These are phyloP conservation scores for Antechinus flavipes DNA, from an alignment of 2,113 vertebrate genomes.

Conservation along the genomic window DNA sequence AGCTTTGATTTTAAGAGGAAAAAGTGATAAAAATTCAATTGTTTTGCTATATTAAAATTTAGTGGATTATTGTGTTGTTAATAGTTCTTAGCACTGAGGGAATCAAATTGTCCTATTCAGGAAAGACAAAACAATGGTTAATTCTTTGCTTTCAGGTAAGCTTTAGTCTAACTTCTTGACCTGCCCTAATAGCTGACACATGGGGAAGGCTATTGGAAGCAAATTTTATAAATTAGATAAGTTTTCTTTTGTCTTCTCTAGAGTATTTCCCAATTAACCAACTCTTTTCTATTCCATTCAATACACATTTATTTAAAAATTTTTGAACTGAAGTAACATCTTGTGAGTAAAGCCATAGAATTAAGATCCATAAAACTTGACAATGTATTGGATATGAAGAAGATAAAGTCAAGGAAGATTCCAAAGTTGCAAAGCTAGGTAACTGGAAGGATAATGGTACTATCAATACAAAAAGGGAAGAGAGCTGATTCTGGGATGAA, in stretches of 20 bases:
- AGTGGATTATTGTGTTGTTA: not conserved
- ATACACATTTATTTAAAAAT: not conserved
- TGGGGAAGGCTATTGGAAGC: conserved; percentile 6
- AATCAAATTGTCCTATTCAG: not conserved
- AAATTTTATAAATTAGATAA: not conserved
- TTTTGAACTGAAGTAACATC: not conserved
- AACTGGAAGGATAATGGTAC: not conserved
- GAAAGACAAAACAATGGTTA: not conserved
- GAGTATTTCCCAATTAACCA: not conserved
- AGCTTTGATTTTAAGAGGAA: not conserved
- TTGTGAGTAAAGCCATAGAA: not conserved
- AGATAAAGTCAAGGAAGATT: not conserved
- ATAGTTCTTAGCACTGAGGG: not conserved
- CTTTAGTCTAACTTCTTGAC: not conserved
- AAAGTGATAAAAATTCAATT: not conserved
- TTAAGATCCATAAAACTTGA: not conserved
- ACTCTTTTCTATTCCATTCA: conserved; percentile 32
- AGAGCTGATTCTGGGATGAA: not conserved
- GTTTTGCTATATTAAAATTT: not conserved
- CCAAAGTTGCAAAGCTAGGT: not conserved
- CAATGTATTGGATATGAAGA: not conserved
- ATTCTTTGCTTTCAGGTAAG: not conserved
- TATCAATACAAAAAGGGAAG: not conserved
- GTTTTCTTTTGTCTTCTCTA: conserved; percentile 22
- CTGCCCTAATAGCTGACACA: not conserved